These are phyloP conservation scores for Bubo bubo DNA, from an alignment of 2,113 vertebrate genomes.

Conservation along the genomic window DNA sequence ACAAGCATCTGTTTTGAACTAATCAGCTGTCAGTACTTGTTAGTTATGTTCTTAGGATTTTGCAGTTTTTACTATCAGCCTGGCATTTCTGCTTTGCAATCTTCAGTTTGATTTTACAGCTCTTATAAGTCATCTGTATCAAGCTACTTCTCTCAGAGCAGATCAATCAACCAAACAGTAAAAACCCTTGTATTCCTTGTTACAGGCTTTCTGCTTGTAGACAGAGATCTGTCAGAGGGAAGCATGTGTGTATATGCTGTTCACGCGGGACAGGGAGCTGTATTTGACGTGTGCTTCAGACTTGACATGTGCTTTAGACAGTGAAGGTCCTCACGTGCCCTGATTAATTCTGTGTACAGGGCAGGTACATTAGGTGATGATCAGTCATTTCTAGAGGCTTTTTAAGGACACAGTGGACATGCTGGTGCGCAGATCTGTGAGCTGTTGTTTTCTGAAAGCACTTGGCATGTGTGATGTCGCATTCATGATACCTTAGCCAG, in stretches of 20 bases:
- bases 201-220: not conserved
- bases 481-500: not conserved
- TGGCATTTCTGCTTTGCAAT: not conserved
- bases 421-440: not conserved
- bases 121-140: not conserved
- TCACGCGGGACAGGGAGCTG: not conserved
- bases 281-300: not conserved
- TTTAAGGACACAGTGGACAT: not conserved
- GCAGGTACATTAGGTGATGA: not conserved
- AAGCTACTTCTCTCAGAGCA: not conserved
- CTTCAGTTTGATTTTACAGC: not conserved
- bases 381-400: not conserved
- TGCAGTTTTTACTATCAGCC: not conserved
- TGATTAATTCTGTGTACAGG: not conserved
- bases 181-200: not conserved
- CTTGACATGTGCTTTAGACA: not conserved
- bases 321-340: not conserved
- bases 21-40: not conserved
- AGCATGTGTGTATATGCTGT: fast-evolving
- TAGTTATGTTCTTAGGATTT: not conserved
- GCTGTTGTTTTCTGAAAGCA: not conserved
- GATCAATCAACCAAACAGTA: not conserved
- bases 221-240: not conserved
- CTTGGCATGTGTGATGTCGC: not conserved
- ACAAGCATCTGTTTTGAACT: not conserved